Evolutionary conservation across 2,888 invertebrate species (phyloP), one percentile per base, ranked within the genome.

Genomic region (Drosophila algonquin): DNA sequence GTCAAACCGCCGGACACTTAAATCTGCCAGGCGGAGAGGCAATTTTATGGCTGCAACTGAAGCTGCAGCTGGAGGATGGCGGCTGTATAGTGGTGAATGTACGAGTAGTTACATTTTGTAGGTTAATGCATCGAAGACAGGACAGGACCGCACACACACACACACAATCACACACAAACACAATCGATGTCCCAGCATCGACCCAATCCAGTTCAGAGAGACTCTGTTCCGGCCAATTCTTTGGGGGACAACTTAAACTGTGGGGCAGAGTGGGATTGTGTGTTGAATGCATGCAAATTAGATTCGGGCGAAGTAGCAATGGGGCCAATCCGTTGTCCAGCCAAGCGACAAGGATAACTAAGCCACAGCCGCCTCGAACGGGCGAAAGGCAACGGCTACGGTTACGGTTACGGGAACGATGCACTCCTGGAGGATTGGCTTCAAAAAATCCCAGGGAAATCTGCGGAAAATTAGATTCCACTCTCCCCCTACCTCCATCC

Each of bases 391-490:
- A 27, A 18, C 18, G n/a, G 18, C 18, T 18, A 21, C 21, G 21
- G 21, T 21, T 21, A 21, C 21, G 24, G 24, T 5, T 0, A 35
- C 7, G 40, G 40, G 40, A n/a, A 45, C 61, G 12, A 40, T 64
- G 61, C 58, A 50, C 59, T 50, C n/a, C 58, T n/a, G 70, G 44
- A 59, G 75, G 54, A 67, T 54, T 72, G 69, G 53, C 63, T 72
- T 72, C 57, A 63, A 65, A 63, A 73, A 73, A 56, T 45, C 46
- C 46, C 12, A 63, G 52, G 57, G 68, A 89, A 89, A 85, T 76
- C 85, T 85, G 89, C 80, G 74, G 73, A 89, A 89, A 89, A 89
- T 85, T 87, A 80, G 73, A 85, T 80, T 80, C 72, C 62, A 46
- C 62, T 45, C 53, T 53, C 71, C 47, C 60, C 24, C 24, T 0